These are phyloP conservation scores for Trichoplusia ni DNA, from an alignment of 1,140 invertebrate species.

Conservation along the genomic window DNA sequence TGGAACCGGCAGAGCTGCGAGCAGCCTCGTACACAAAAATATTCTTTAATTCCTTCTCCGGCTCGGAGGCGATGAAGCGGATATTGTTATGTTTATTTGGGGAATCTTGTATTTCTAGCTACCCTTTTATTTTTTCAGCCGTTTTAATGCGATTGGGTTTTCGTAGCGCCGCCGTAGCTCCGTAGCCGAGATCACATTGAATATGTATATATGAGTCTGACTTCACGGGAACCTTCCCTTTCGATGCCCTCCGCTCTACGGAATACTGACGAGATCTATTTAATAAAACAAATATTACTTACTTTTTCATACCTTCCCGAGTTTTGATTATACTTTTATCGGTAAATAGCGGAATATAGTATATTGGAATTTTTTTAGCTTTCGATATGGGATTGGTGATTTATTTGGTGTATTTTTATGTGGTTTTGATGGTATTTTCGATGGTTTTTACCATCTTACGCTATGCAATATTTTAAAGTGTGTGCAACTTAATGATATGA, in stretches of 20 bases:
- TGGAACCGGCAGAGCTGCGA: conserved; percentile 62
- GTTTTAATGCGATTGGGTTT: conserved; percentile 75
- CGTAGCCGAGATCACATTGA: conserved; percentile 47
- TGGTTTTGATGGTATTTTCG: neutral
- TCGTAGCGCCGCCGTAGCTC: conserved; percentile 39
- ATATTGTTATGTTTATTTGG: conserved; percentile 77
- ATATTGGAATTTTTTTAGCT: conserved; percentile 25
- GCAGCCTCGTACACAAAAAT: conserved; percentile 70
- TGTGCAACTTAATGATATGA: too few species aligned
- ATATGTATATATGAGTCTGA: conserved; percentile 55
- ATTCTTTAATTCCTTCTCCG: conserved; percentile 76
- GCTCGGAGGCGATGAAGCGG: conserved; percentile 68
- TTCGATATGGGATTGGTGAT: too few species aligned
- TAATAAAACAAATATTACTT: conserved; percentile 37
- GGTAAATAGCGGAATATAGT: conserved; percentile 31
- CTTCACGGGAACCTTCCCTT: conserved; percentile 46
- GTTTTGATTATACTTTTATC: conserved; percentile 19
- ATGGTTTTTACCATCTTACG: too few species aligned
- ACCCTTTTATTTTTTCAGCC: conserved; percentile 59
- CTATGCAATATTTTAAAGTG: too few species aligned
- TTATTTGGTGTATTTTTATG: neutral
- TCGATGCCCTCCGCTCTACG: conserved; percentile 35
- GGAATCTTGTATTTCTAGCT: conserved; percentile 59
- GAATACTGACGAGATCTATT: conserved; percentile 44
- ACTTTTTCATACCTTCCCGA: conserved; percentile 13